phyloP scores from a whole-genome alignment of 1,140 invertebrate species.

The Chionoecetes opilio region DNA sequence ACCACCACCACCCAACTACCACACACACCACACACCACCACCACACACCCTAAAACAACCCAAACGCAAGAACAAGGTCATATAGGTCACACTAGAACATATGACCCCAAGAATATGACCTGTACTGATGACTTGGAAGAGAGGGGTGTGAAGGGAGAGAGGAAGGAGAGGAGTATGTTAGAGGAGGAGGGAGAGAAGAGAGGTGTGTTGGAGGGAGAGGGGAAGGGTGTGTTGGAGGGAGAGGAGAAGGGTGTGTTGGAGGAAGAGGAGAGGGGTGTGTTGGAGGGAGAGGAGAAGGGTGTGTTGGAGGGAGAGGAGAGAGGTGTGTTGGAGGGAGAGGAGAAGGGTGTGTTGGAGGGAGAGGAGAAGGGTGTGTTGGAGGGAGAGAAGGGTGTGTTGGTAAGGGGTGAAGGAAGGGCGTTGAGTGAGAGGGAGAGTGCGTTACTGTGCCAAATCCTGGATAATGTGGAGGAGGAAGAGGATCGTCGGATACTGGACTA shows the following conservation, averaged over 20 bases:
- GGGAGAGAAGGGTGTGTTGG: neutral
- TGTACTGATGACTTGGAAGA: neutral
- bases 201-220: neutral
- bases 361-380: no score
- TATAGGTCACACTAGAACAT: no score
- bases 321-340: neutral
- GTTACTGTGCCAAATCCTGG: neutral
- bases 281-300: neutral
- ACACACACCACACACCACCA: no score
- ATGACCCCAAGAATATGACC: no score
- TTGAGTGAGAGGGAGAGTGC: neutral
- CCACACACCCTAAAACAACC: no score
- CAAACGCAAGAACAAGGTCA: no score
- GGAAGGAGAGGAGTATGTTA: no score
- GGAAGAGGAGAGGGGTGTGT: no score
- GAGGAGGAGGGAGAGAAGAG: neutral
- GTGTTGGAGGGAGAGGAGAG: neutral
- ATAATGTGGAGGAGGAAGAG: neutral
- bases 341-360: neutral
- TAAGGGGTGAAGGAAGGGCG: neutral
- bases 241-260: neutral
- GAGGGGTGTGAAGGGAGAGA: neutral
- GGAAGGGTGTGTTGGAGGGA: no score
- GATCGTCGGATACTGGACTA: neutral
- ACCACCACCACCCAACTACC: no score